Evolutionary conservation across 1,140 invertebrate genomes (phyloP), one percentile per base, ranked within the genome.

Genomic region (Bombus cullumanus): DNA sequence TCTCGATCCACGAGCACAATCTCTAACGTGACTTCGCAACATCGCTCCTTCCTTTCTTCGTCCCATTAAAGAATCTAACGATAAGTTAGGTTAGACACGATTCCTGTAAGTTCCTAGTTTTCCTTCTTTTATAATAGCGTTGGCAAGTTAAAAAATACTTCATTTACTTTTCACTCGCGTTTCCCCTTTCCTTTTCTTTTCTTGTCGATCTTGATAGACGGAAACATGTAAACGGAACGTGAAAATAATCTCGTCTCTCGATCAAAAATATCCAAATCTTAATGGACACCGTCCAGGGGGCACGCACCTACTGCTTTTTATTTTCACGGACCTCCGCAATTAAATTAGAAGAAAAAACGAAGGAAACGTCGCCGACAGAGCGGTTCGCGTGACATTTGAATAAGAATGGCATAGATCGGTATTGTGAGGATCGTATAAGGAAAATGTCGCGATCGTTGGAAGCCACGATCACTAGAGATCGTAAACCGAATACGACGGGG

Each of bases 371-470:
- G 18, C 6, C 39, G 22, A 71, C 34, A 9, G 18, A 22, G 9
- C 13, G 39, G 13, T 31, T 37, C n/a, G 10, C 37, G 31, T 80
- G 83, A 85, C 83, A 85, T 85, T 85, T 85, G 77, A 72, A 53
- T 47, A 72, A 85, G 80, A 85, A 85, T 34, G 77, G 53, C 77
- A 62, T 13, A 85, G 76, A 71, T 43, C 37, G 59, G 71, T 59
- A 75, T 53, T 68, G 66, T 34, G 57, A 64, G 64, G 62, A 73
- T 80, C 31, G 64, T 59, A 47, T 79, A 64, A 37, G 76, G 89
- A 81, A 90, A 90, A 90, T 90, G 89, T 90, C 89, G 89, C 86
- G 89, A 89, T 89, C 81, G 89, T 53, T 69, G 81, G 72, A 71
- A 81, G 75, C 85, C 64, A 86, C 76, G 81, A 90, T 73, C 47